A percentile compares a stretch with the other conserved stretches of the same genome.
phyloP scores from a whole-genome alignment of 2,888 invertebrate genomes.

The Xestia c-nigrum region DNA sequence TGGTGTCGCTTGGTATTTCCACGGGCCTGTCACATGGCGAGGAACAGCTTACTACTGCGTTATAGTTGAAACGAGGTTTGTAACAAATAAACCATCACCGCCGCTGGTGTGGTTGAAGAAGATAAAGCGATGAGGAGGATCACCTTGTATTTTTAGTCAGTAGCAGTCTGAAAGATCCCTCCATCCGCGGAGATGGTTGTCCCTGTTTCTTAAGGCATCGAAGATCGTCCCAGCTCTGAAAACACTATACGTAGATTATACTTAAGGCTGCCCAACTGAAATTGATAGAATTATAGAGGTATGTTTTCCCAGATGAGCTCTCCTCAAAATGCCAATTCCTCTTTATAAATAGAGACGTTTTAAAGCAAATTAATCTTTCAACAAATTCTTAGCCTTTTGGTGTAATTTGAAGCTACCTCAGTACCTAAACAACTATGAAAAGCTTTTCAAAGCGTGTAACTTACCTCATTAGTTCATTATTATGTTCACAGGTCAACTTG shows the following conservation, averaged over 20 bases:
- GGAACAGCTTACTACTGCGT: neutral
- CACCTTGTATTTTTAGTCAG: neutral
- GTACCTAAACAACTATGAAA: neutral
- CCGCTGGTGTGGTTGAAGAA: neutral
- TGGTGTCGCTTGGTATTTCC: neutral
- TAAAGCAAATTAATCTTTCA: too few relatives aligned
- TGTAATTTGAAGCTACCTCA: neutral
- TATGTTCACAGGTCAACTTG: neutral
- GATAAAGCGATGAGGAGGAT: neutral
- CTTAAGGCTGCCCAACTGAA: too few relatives aligned
- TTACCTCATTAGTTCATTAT: conserved; percentile 1
- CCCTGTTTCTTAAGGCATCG: too few relatives aligned
- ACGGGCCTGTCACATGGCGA: neutral
- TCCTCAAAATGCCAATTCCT: too few relatives aligned
- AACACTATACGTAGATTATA: too few relatives aligned
- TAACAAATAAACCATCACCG: neutral
- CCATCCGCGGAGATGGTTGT: too few relatives aligned
- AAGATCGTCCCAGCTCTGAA: too few relatives aligned
- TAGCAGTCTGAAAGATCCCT: neutral
- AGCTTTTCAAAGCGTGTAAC: neutral
- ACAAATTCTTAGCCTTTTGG: neutral
- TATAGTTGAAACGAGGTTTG: neutral
- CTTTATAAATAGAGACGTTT: too few relatives aligned
- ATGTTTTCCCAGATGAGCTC: too few relatives aligned
- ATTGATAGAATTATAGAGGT: too few relatives aligned